Percentiles rank a stretch among this genome's conserved stretches.
These are phyloP conservation scores for Cryptotis parvus DNA, from an alignment of 2,113 vertebrate genomes.

Conservation along the genomic window DNA sequence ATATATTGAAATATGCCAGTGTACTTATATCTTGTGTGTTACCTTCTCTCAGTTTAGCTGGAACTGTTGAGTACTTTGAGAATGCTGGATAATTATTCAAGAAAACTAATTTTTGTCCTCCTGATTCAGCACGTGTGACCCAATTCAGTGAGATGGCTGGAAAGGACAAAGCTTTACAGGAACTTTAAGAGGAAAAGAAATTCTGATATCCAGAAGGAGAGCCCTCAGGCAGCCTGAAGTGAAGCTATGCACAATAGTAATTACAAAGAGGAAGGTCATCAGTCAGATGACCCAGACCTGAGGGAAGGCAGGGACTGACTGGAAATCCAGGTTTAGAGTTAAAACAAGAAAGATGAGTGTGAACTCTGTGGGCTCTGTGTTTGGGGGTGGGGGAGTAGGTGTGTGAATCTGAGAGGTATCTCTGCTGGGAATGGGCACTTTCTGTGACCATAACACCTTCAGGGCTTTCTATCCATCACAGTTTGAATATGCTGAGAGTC, in stretches of 20 bases:
- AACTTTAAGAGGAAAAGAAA: not conserved
- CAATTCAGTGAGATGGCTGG: not conserved
- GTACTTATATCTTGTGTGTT: not conserved
- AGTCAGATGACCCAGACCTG: not conserved
- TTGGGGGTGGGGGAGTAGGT: not conserved
- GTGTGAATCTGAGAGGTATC: not conserved
- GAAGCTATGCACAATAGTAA: not conserved
- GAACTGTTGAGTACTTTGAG: not conserved
- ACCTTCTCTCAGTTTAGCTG: not conserved
- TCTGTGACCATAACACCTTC: not conserved
- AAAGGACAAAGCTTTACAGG: not conserved
- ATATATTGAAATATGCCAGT: not conserved
- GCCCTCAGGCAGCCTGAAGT: not conserved
- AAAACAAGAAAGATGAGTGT: not conserved
- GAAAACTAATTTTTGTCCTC: constrained; percentile 45
- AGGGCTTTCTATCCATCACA: not conserved
- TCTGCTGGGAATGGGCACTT: not conserved
- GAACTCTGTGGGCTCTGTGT: not conserved
- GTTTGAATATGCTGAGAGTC: not conserved
- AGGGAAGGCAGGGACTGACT: not conserved
- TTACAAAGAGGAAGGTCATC: not conserved
- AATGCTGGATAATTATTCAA: constrained; percentile 18
- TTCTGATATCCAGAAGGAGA: constrained; percentile 8
- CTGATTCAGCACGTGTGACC: not conserved
- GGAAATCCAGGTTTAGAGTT: not conserved